Percentiles rank a stretch among this genome's conserved stretches.
phyloP scores from a whole-genome alignment of 2,797 vertebrate species.

The Lepidocolaptes lacrymiger region DNA sequence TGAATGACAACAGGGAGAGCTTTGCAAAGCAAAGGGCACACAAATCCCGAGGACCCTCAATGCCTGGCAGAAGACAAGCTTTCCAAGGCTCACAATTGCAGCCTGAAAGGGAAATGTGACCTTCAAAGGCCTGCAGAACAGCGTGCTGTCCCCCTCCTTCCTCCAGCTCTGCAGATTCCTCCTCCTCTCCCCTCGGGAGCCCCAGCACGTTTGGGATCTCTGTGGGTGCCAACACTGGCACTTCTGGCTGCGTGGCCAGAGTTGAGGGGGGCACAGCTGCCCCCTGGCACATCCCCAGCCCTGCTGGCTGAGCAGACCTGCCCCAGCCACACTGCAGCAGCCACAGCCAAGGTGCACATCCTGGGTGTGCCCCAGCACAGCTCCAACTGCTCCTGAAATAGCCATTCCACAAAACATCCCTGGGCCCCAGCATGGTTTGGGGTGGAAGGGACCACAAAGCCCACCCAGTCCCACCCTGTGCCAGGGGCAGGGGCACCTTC shows the following conservation, averaged over 20 bases:
- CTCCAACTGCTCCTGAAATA: background rate
- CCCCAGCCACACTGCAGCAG: background rate
- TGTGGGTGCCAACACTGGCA: fast-evolving
- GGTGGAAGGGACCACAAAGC: too few species aligned
- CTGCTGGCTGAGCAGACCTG: background rate
- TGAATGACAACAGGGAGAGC: background rate
- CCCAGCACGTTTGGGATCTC: fast-evolving
- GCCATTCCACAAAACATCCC: background rate
- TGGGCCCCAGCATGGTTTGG: background rate
- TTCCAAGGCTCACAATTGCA: background rate
- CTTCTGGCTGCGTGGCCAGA: fast-evolving
- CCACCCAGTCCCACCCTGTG: too few species aligned
- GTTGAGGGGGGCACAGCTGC: background rate
- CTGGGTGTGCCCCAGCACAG: fast-evolving
- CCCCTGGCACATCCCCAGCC: background rate
- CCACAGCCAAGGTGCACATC: fast-evolving
- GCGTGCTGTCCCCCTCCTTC: fast-evolving
- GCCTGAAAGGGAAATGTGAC: background rate
- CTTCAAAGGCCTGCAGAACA: background rate
- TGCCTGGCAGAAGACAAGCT: fast-evolving
- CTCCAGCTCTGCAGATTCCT: background rate
- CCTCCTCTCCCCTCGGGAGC: background rate
- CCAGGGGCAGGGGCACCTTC: too few species aligned
- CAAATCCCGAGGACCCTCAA: fast-evolving
- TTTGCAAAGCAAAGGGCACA: background rate